phyloP scores from a whole-genome alignment of 2,888 invertebrate genomes.

The Bursaphelenchus okinawaensis region DNA sequence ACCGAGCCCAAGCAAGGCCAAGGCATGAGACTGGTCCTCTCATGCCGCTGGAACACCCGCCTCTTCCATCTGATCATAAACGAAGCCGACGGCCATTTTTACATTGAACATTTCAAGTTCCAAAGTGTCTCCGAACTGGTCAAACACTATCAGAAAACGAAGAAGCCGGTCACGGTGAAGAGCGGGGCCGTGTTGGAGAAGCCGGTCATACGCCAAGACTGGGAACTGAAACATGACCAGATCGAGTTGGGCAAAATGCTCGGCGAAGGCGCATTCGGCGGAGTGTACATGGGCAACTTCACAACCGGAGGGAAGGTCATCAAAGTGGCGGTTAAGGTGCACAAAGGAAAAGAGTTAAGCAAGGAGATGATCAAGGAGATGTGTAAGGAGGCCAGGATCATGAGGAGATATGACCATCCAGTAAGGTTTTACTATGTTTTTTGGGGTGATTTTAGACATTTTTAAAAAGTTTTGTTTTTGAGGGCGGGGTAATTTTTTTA shows the following conservation, averaged over 20 bases:
- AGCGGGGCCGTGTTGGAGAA: constrained; percentile 31
- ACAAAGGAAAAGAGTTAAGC: constrained; percentile 38
- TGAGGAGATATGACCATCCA: constrained; percentile 39
- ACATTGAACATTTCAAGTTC: constrained; percentile 22
- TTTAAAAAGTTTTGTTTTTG: too few relatives aligned
- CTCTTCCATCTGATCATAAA: constrained; percentile 32
- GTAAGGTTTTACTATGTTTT: too few relatives aligned
- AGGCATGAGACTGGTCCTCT: constrained; percentile 29
- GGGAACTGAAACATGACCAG: constrained; percentile 41
- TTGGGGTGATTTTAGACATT: background rate
- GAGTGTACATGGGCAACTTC: constrained; percentile 32
- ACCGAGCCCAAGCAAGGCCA: constrained; percentile 24
- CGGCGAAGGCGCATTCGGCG: constrained; percentile 42
- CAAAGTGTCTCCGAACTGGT: constrained; percentile 19
- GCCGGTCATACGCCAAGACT: constrained; percentile 37
- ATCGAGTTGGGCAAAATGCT: constrained; percentile 36
- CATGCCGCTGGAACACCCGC: constrained; percentile 34
- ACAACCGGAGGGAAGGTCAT: constrained; percentile 19
- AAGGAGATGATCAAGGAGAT: constrained; percentile 40
- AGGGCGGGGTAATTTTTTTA: too few relatives aligned
- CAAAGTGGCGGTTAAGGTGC: constrained; percentile 36
- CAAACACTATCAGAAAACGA: constrained; percentile 20
- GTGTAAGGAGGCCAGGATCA: constrained; percentile 40
- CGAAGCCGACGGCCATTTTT: constrained; percentile 15
- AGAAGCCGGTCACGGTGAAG: constrained; percentile 28